Base-by-base conservation (phyloP, 2,888 invertebrate genomes). In the Orthosia gracilis region DNA sequence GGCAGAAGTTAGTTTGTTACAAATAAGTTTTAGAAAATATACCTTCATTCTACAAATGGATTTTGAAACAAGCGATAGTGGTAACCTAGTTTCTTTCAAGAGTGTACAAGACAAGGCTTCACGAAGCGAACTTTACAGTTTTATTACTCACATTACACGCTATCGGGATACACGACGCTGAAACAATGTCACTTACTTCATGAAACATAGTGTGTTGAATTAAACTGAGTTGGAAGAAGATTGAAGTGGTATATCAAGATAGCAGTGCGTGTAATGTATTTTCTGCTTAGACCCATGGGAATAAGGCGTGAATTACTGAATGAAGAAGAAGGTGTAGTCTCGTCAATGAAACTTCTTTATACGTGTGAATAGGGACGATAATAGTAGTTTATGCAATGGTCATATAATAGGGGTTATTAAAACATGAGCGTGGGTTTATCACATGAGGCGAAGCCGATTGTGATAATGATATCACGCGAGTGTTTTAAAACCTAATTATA, bases 121-220 rank as follows among this genome's bases (percentile, higher is more conserved):
- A 2, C 55, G 50, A 17, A 40, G 52, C 3, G n/a, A 40, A 55
- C 47, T 21, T 47, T 68, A 61, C 68, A 69, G 61, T 80, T 78
- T 73, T 78, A 80, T 69, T 73, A 40, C 62, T 52, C 15, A 47
- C 61, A 72, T 71, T 57, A 73, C 59, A 59, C 18, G 21, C n/a
- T 52, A 31, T 70, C 26, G 54, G 31, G 58, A 64, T 18, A 59
- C 58, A 61, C 58, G 59, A 50, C 49, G 26, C 13, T 21, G 26
- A 49, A 75, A 75, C 68, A 61, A 75, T 50, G 78, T 61, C 69
- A 55, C 54, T 61, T 61, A 26, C 26, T 21, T 61, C 59, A 47
- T 40, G 40, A 64, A 47, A 65, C 47, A 23, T 40, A 77, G 40
- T 66, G 52, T 66, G 54, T 59, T 49, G 57, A 57, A 68, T 50